Evolutionary conservation across 1,140 invertebrate species (phyloP).

Genomic region (Apis dorsata): DNA sequence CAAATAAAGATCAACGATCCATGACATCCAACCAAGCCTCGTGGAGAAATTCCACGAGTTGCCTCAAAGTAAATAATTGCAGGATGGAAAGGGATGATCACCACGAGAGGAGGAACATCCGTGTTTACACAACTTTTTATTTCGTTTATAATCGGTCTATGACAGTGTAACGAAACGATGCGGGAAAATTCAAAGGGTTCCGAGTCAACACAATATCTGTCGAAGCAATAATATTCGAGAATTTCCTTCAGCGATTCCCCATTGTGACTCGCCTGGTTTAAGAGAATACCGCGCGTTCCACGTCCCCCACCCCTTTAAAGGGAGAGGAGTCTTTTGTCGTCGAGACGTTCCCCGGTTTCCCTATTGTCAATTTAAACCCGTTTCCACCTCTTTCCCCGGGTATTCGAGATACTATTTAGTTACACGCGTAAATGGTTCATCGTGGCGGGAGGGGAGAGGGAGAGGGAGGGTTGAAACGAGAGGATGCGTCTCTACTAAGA

Average conservation of each 20-base stretch:
- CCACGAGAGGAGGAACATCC: not conserved
- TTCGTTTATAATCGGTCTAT: too few species aligned
- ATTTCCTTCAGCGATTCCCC: conserved; percentile 1
- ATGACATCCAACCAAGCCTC: not conserved
- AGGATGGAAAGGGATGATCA: not conserved
- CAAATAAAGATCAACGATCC: too few species aligned
- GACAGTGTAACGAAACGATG: not conserved
- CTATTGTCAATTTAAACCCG: conserved; percentile 13
- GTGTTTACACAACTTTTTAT: not conserved
- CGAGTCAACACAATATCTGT: not conserved
- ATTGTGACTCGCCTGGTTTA: not conserved
- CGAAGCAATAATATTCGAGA: conserved; percentile 12
- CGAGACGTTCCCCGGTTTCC: not conserved
- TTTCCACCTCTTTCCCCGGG: not conserved
- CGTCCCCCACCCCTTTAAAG: not conserved
- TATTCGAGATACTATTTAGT: not conserved
- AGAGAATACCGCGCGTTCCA: conserved; percentile 14
- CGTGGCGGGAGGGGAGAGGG: not conserved
- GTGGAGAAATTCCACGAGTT: not conserved
- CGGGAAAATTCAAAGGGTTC: conserved; percentile 10
- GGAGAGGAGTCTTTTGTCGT: not conserved
- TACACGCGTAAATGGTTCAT: not conserved
- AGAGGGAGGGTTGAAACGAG: not conserved
- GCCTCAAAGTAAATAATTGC: not conserved
- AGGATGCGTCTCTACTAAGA: not conserved